phyloP scores from a whole-genome alignment of 2,113 vertebrate genomes.

The Periophthalmus modestus region DNA sequence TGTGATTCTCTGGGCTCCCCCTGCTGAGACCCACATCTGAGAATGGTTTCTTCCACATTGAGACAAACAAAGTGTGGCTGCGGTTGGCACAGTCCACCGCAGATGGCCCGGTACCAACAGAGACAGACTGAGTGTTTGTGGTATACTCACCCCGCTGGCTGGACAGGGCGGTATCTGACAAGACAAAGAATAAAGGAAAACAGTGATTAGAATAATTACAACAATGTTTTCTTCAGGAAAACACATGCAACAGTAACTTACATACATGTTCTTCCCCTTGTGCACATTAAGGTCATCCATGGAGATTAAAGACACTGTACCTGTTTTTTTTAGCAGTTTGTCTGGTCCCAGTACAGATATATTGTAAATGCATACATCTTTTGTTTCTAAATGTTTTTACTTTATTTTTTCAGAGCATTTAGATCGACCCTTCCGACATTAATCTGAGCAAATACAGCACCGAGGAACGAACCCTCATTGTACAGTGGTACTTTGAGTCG shows the following conservation, averaged over 20 bases:
- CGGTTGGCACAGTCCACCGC: slow-evolving; percentile 27
- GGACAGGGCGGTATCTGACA: slow-evolving; percentile 72
- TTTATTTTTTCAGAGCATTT: no score
- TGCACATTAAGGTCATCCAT: no score
- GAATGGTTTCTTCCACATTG: slow-evolving; percentile 45
- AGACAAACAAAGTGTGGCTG: slow-evolving; percentile 36
- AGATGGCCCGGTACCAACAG: slow-evolving; percentile 40
- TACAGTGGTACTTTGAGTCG: no score
- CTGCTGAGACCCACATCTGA: slow-evolving; percentile 41
- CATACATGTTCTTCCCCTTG: background rate
- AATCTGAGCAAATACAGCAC: no score
- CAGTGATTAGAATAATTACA: slow-evolving; percentile 60
- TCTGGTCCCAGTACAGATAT: no score
- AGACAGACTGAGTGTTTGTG: slow-evolving; percentile 27
- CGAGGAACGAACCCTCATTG: no score
- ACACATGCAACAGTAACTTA: background rate
- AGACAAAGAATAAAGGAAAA: slow-evolving; percentile 29
- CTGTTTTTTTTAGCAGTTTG: no score
- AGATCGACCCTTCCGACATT: no score
- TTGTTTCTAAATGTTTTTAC: no score
- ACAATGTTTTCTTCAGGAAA: slow-evolving; percentile 40
- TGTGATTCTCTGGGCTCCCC: slow-evolving; percentile 22
- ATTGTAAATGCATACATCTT: no score
- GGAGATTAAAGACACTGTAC: no score
- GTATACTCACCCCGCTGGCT: slow-evolving; percentile 73